These are phyloP conservation scores for Sarotherodon lohbergeri DNA, from an alignment of 2,113 vertebrate genomes.

Conservation along the genomic window DNA sequence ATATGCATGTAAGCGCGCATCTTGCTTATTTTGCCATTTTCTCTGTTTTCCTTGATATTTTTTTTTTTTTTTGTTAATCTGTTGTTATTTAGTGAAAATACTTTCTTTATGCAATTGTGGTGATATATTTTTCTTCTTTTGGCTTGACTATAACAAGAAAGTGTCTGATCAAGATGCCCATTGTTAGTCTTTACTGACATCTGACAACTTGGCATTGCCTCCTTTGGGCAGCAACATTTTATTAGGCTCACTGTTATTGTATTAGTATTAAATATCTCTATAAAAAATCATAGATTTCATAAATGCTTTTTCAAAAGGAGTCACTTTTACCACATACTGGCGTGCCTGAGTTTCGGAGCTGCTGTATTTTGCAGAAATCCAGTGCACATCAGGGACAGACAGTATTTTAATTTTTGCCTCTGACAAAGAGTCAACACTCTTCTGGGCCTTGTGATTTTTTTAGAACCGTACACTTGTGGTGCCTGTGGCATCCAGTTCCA, in stretches of 20 bases:
- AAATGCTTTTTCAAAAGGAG: background rate
- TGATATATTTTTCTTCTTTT: background rate
- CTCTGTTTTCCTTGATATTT: background rate
- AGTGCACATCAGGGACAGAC: background rate
- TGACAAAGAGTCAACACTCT: constrained; percentile 54
- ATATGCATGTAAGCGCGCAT: constrained; percentile 9
- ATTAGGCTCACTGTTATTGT: background rate
- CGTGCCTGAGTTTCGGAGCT: background rate
- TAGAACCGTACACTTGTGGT: constrained; percentile 97
- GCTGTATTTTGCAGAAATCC: background rate
- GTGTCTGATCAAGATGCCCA: background rate
- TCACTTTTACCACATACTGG: background rate
- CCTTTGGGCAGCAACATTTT: background rate
- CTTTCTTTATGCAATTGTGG: background rate
- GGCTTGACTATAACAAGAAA: background rate
- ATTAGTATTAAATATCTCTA: background rate
- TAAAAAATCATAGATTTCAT: background rate
- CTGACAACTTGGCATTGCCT: background rate
- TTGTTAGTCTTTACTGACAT: background rate
- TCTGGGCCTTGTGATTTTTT: constrained; percentile 74
- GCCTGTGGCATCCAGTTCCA: constrained; percentile 99
- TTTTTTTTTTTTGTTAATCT: background rate
- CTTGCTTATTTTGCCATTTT: constrained; percentile 15
- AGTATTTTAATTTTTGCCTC: constrained; percentile 27
- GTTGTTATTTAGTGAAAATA: background rate